Conservation (phyloP, 2,888 invertebrate genomes). For the Blomia tropicalis region DNA sequence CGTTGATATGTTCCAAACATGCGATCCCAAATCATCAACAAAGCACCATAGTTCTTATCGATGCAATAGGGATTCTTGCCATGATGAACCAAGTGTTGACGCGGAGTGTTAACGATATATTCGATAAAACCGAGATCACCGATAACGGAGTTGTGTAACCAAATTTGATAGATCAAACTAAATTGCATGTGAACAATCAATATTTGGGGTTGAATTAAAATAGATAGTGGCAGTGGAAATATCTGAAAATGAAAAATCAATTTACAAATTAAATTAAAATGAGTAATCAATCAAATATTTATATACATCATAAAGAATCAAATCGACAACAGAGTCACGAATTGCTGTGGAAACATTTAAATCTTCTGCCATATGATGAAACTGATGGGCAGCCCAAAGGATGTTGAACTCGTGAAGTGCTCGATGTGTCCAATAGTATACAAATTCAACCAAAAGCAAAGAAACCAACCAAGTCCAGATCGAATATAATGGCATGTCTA, state of each 20-base stretch:
- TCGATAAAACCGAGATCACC: conserved; percentile 66
- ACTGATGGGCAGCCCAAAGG: conserved; percentile 75
- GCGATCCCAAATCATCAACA: conserved; percentile 73
- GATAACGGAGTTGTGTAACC: conserved; percentile 76
- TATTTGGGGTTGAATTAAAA: conserved; percentile 58
- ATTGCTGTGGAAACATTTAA: conserved; percentile 70
- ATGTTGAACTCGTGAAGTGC: conserved; percentile 48
- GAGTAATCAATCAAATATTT: not conserved
- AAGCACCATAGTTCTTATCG: conserved; percentile 81
- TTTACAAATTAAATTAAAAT: not conserved
- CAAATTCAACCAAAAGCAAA: conserved; percentile 14
- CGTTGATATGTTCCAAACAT: conserved; percentile 60
- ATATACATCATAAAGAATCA: conserved; percentile 62
- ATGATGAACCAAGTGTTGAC: conserved; percentile 58
- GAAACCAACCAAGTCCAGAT: conserved; percentile 17
- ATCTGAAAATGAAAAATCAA: conserved; percentile 29
- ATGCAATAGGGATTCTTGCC: conserved; percentile 75
- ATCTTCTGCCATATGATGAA: conserved; percentile 77
- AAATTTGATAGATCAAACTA: conserved; percentile 76
- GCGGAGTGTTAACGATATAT: conserved; percentile 68
- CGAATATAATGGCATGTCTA: conserved; percentile 15
- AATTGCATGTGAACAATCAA: conserved; percentile 72
- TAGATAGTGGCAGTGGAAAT: conserved; percentile 43
- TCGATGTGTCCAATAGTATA: conserved; percentile 19
- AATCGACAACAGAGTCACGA: conserved; percentile 60